These are phyloP conservation scores for Ostrea edulis DNA, from an alignment of 1,140 invertebrate genomes.

Conservation along the genomic window DNA sequence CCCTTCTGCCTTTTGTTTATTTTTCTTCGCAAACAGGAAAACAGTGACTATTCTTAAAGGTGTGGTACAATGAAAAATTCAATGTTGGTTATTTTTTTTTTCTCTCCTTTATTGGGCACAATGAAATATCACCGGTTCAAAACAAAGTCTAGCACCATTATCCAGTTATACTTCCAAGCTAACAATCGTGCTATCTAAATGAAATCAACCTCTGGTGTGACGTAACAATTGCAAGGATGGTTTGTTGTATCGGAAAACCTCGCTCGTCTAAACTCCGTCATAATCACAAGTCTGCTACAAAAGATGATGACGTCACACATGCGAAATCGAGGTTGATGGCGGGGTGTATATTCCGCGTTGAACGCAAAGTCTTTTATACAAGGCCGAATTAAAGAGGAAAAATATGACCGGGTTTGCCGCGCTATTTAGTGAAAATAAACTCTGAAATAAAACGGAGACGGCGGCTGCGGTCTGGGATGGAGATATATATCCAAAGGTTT, in stretches of 20 bases:
- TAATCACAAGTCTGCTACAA: not conserved
- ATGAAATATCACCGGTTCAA: constrained; percentile 1
- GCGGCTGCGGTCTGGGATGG: constrained; percentile 88
- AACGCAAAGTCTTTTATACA: constrained; percentile 79
- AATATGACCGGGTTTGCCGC: constrained; percentile 97
- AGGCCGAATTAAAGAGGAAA: constrained; percentile 92
- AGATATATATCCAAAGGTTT: constrained; percentile 89
- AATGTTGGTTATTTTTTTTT: not conserved
- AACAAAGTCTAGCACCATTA: not conserved
- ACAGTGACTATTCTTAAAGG: too few species aligned
- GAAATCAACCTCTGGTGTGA: not conserved
- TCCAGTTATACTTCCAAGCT: not conserved
- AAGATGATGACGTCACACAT: not conserved
- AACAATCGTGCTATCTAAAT: not conserved
- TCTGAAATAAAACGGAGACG: constrained; percentile 94
- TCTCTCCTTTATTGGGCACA: not conserved
- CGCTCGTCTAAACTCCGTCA: not conserved
- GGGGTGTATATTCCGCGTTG: not conserved
- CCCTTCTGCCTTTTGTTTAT: too few species aligned
- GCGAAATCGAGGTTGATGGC: not conserved
- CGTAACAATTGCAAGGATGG: not conserved
- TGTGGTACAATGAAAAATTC: too few species aligned
- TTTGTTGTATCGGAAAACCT: not conserved
- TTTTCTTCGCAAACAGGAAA: too few species aligned
- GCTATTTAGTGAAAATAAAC: constrained; percentile 93